phyloP scores from a whole-genome alignment of 2,888 invertebrate species.

The Himalopsyche japonica region DNA sequence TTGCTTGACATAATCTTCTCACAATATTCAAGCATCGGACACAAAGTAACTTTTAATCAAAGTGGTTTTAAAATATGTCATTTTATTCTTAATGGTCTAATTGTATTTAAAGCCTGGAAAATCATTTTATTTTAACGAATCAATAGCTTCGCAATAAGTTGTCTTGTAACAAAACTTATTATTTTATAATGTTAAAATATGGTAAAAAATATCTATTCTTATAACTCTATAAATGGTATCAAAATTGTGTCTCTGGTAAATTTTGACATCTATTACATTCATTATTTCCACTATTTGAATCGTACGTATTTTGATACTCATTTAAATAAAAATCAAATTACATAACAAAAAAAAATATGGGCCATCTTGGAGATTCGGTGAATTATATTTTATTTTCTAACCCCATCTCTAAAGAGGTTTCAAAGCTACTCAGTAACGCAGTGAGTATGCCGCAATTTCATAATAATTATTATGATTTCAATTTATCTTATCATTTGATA shows the following conservation, averaged over 20 bases:
- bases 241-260: not conserved
- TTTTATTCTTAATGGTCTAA: no score
- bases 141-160: no score
- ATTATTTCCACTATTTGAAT: not conserved
- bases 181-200: not conserved
- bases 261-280: not conserved
- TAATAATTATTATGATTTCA: not conserved
- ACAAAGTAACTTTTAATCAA: no score
- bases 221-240: not conserved
- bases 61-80: no score
- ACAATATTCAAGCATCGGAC: no score
- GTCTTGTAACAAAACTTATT: no score
- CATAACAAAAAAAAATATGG: conserved; percentile 42
- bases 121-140: no score
- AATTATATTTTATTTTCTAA: conserved; percentile 53
- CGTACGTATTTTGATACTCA: not conserved
- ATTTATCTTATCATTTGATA: not conserved
- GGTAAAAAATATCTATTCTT: not conserved
- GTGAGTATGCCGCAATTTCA: conserved; percentile 43
- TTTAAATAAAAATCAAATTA: not conserved
- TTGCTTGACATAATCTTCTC: no score
- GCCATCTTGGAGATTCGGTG: conserved; percentile 45
- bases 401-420: conserved; percentile 47
- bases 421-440: conserved; percentile 43
- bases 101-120: no score